These are phyloP conservation scores for Plectropomus leopardus DNA, from an alignment of 2,113 vertebrate species.

Conservation along the genomic window DNA sequence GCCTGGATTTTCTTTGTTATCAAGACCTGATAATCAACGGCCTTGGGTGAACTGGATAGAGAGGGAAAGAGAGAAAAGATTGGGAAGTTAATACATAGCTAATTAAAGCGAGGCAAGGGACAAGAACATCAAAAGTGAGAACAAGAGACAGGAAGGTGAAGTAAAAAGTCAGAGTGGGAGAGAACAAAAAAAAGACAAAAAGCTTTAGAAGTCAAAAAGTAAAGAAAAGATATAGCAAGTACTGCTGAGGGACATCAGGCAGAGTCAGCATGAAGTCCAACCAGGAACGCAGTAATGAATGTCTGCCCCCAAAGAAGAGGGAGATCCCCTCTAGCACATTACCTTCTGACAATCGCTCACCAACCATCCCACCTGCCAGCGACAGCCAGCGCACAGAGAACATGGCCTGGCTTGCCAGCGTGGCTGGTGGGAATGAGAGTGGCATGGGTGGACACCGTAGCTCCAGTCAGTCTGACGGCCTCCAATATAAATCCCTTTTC, in stretches of 20 bases:
- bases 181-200: slow-evolving; percentile 21
- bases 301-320: slow-evolving; percentile 98
- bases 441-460: slow-evolving; percentile 66
- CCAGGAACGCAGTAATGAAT: slow-evolving; percentile 98
- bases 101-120: slow-evolving; percentile 40
- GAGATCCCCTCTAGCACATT: slow-evolving; percentile 93
- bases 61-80: slow-evolving; percentile 27
- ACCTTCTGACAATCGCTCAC: slow-evolving; percentile 89
- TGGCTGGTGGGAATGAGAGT: slow-evolving; percentile 84
- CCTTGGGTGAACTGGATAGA: slow-evolving; percentile 38
- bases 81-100: slow-evolving; percentile 41
- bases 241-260: slow-evolving; percentile 51
- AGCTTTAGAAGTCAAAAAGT: slow-evolving; percentile 25
- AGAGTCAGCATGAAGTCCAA: slow-evolving; percentile 96
- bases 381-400: slow-evolving; percentile 93
- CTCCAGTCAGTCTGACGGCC: slow-evolving; percentile 83
- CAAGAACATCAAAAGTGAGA: slow-evolving; percentile 32
- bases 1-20: slow-evolving; percentile 44
- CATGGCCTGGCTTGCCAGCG: slow-evolving; percentile 91
- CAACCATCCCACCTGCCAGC: slow-evolving; percentile 80
- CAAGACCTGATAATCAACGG: slow-evolving; percentile 30
- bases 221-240: slow-evolving; percentile 73
- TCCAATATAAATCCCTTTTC: slow-evolving; percentile 89
- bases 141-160: slow-evolving; percentile 41
- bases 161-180: slow-evolving; percentile 37